phyloP scores from a whole-genome alignment of 2,888 invertebrate genomes.

The Dicycla oo region DNA sequence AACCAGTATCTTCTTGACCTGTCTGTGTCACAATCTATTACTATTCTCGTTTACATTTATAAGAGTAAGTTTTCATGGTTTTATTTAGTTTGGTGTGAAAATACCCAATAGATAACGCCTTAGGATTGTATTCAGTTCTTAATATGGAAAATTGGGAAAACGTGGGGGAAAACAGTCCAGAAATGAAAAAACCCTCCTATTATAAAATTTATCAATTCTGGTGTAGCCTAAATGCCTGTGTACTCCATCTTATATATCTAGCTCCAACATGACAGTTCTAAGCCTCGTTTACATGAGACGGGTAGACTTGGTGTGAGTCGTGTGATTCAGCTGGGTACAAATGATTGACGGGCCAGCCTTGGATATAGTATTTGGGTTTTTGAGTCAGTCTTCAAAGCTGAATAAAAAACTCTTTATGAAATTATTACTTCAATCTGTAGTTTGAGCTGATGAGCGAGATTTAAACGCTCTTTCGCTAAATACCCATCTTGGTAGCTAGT shows the following conservation, averaged over 20 bases:
- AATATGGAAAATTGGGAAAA: not conserved
- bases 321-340: not conserved
- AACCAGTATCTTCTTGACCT: not conserved
- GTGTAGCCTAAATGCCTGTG: not conserved
- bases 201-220: conserved; percentile 21
- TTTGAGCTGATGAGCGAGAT: not conserved
- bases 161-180: not conserved
- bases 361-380: not conserved
- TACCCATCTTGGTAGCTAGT: not conserved
- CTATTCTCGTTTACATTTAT: not conserved
- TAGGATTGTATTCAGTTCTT: not conserved
- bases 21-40: not conserved
- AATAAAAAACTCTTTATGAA: not conserved
- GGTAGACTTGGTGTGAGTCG: conserved; percentile 3
- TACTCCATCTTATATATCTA: conserved; percentile 16
- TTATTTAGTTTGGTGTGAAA: too few species aligned
- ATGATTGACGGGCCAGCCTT: not conserved
- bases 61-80: not conserved
- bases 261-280: conserved; percentile 28
- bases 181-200: not conserved
- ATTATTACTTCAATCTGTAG: not conserved
- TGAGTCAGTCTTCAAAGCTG: too few species aligned
- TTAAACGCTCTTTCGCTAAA: not conserved
- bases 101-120: not conserved
- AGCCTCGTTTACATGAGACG: conserved; percentile 25